Conservation (phyloP, 2,797 vertebrate genomes). For the Setipinna tenuifilis region DNA sequence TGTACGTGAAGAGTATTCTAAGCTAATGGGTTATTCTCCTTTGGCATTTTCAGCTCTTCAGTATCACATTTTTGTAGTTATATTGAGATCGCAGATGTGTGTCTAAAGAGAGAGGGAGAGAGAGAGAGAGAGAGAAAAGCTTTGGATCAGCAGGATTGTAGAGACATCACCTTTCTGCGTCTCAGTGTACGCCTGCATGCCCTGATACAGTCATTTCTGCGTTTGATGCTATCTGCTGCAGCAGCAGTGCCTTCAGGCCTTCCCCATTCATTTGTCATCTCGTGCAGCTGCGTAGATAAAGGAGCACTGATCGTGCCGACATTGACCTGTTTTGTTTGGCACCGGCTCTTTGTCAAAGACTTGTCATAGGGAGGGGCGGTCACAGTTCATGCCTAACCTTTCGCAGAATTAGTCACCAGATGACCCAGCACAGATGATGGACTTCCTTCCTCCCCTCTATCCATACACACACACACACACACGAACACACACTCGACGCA, state of each 20-base stretch:
- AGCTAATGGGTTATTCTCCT: background rate
- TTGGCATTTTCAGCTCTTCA: background rate
- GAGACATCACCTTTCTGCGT: background rate
- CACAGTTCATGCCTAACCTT: constrained; percentile 61
- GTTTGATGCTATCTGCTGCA: background rate
- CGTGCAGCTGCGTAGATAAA: constrained; percentile 36
- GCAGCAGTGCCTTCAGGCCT: constrained; percentile 35
- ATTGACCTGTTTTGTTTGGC: constrained; percentile 51
- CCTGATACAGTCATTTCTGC: background rate
- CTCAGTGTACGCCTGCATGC: background rate
- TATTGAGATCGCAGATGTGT: background rate
- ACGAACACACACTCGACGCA: background rate
- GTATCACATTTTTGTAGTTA: background rate
- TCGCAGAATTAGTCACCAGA: constrained; percentile 66
- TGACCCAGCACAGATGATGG: constrained; percentile 71
- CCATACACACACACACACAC: background rate
- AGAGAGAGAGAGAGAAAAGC: background rate
- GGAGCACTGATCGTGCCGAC: constrained; percentile 47
- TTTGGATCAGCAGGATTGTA: background rate
- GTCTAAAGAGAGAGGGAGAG: background rate
- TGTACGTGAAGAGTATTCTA: background rate
- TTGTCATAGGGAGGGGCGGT: constrained; percentile 53
- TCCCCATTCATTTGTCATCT: constrained; percentile 40
- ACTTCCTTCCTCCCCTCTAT: constrained; percentile 48
- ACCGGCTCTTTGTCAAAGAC: constrained; percentile 59